These are phyloP conservation scores for Allophyes oxyacanthae DNA, from an alignment of 2,888 invertebrate genomes.

Conservation along the genomic window DNA sequence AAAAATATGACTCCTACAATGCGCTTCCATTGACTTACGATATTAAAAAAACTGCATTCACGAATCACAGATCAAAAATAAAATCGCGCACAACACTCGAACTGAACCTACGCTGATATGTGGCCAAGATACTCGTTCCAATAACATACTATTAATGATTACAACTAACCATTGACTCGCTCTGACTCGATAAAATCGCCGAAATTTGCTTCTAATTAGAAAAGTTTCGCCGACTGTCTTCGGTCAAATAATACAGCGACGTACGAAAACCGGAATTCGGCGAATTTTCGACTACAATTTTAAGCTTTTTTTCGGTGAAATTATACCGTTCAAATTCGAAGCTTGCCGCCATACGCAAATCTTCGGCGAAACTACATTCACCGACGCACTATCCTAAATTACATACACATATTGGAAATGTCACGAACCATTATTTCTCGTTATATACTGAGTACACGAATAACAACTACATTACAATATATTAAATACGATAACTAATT, in stretches of 20 bases:
- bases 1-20: slow-evolving; percentile 65
- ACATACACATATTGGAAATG: slow-evolving; percentile 81
- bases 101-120: slow-evolving; percentile 80
- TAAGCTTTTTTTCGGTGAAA: slow-evolving; percentile 48
- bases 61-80: slow-evolving; percentile 82
- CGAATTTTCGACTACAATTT: slow-evolving; percentile 30
- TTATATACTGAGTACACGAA: slow-evolving; percentile 80
- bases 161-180: slow-evolving; percentile 34
- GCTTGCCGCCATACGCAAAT: slow-evolving; percentile 35
- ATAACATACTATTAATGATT: slow-evolving; percentile 33
- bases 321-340: slow-evolving; percentile 20
- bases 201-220: slow-evolving; percentile 20
- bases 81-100: slow-evolving; percentile 66
- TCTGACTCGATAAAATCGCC: slow-evolving; percentile 16
- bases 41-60: slow-evolving; percentile 75
- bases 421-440: slow-evolving; percentile 85
- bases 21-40: slow-evolving; percentile 54
- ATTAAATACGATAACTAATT: slow-evolving; percentile 69
- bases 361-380: slow-evolving; percentile 40
- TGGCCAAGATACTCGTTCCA: slow-evolving; percentile 61
- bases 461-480: slow-evolving; percentile 62
- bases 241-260: slow-evolving; percentile 7
- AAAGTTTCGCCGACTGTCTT: slow-evolving; percentile 28
- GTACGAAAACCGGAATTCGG: slow-evolving; percentile 22
- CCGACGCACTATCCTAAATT: slow-evolving; percentile 65